These are phyloP conservation scores for Bujurquina vittata DNA, from an alignment of 2,113 vertebrate genomes.

Conservation along the genomic window DNA sequence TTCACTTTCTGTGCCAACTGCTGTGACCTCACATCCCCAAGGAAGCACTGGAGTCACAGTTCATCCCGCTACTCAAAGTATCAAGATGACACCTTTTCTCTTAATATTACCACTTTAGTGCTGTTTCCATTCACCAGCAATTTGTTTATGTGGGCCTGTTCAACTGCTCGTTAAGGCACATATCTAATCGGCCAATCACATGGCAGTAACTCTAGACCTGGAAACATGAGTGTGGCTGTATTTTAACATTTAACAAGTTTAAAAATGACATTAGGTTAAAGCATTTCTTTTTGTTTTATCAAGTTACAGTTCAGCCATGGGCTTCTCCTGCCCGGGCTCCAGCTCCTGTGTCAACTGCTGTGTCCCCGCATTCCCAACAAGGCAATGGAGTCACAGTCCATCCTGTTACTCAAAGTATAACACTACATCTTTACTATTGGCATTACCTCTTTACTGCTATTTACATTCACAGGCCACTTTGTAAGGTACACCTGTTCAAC, in stretches of 20 bases:
- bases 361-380: neutral
- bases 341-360: neutral
- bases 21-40: neutral
- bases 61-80: conserved; percentile 52
- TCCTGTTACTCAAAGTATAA: conserved; percentile 35
- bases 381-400: conserved; percentile 17
- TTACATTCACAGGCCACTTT: neutral
- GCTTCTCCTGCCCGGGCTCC: conserved; percentile 50
- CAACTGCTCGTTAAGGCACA: rapidly evolving
- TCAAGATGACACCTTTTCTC: neutral
- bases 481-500: neutral
- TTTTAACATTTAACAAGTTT: neutral
- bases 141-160: neutral
- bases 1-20: neutral
- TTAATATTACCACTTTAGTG: neutral
- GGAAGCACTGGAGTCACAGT: neutral
- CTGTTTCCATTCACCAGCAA: neutral
- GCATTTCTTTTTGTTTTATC: neutral
- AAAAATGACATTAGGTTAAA: neutral
- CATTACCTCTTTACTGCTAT: neutral
- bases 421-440: neutral
- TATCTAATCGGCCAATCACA: neutral
- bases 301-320: conserved; percentile 10
- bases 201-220: neutral
- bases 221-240: too few species aligned